Percentiles rank a stretch among this genome's conserved stretches.
Evolutionary conservation across 2,113 vertebrate species (phyloP).

Genomic region (Myocastor coypus): DNA sequence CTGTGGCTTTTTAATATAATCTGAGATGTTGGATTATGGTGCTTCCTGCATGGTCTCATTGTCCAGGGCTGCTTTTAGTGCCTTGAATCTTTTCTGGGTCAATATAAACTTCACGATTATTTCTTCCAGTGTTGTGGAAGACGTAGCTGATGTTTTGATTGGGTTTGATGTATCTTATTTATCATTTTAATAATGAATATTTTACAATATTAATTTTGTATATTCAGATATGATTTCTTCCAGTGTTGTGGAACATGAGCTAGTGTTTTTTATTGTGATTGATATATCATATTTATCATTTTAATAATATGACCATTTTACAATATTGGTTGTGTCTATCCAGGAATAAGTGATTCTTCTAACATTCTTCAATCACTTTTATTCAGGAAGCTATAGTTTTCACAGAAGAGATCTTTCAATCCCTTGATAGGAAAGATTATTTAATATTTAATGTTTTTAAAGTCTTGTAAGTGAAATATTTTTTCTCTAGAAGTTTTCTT

Average conservation of each 20-base stretch:
- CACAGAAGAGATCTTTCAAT: neutral
- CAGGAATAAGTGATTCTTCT: neutral
- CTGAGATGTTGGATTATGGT: too few relatives aligned
- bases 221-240: too few relatives aligned
- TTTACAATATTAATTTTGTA: too few relatives aligned
- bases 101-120: neutral
- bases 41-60: too few relatives aligned
- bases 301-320: neutral
- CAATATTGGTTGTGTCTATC: neutral
- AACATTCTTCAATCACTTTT: neutral
- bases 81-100: neutral
- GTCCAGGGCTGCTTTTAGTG: neutral
- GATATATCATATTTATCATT: neutral
- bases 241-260: neutral
- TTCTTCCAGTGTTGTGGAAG: neutral
- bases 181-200: too few relatives aligned
- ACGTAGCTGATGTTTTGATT: neutral
- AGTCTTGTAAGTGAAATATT: neutral
- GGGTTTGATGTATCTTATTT: too few relatives aligned
- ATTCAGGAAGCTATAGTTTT: neutral
- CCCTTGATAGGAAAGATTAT: neutral
- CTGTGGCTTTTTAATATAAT: too few relatives aligned
- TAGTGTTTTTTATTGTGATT: neutral
- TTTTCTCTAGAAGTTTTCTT: neutral
- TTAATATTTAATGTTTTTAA: neutral